Base-by-base conservation (phyloP, 2,113 vertebrate species). In the Lynx canadensis region DNA sequence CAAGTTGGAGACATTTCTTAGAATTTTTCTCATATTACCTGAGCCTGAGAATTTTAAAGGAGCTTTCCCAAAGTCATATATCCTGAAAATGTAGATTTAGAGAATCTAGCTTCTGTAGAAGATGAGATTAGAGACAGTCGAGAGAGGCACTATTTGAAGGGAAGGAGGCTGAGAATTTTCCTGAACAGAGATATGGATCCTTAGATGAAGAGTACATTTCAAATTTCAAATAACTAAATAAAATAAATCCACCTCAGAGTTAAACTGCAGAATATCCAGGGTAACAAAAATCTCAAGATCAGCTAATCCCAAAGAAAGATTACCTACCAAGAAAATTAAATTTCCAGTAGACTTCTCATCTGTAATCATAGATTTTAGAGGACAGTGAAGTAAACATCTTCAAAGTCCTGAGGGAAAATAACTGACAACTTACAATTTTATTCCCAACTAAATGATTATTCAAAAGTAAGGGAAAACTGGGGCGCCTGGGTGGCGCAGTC, bases 161-260 rank as follows among this genome's bases (percentile, higher is more conserved):
- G 38, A 94, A 97, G 94, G 19, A 89, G 84, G 15, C 36, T 41
- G 76, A 82, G n/a, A 91, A 91, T 60, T 89, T 82, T 92, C 66
- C 81, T 41, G 18, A 91, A 21, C 38, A 73, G 50, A 93, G 18
- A 84, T 2, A 27, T 29, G 69, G 88, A 33, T 95, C 19, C 11
- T 95, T 52, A 45, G 6, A 31, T 92, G 41, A 57, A 97, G 92
- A 97, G 78, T 63, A 15, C 25, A 89, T 94, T 90, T 97, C 71
- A 85, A 45, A 16, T 86, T 93, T 93, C 57, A 89, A 82, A 38
- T 66, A 89, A 84, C 23, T 96, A 91, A 96, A 36, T 89, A 69
- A 82, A 95, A 79, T 95, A 78, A 90, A 78, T 88, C 45, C 2
- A 96, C 29, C 78, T 84, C n/a, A 73, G 71, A 91, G 41, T 23